Base-by-base conservation (phyloP, 2,113 vertebrate genomes). In the Aspidoscelis tigris region DNA sequence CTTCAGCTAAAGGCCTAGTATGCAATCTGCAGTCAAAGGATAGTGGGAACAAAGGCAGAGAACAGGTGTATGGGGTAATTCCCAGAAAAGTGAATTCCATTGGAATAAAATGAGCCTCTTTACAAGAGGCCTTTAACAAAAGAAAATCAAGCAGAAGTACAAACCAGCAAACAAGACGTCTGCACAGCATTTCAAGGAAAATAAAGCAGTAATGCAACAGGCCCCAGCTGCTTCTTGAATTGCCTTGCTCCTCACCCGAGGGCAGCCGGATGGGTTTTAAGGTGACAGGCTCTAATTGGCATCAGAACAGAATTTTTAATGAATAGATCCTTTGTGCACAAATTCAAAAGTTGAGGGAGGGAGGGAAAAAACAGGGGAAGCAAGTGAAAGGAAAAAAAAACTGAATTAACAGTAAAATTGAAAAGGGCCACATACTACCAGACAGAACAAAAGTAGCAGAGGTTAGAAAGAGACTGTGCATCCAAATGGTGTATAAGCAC, bases 31-130 rank as follows among this genome's bases (percentile, higher is more conserved):
- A 33, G 66, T 78, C 44, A 70, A 69, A 78, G 76, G 83, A 33
- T 68, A 24, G 83, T 4, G 50, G 69, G 65, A 73, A 84, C 33
- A 79, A 84, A 78, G 41, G 33, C 33, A 26, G 41, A 50, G 50
- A 73, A 71, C 76, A 64, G 68, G 83, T 84, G 76, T 68, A 43
- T 70, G 66, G 78, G 78, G 66, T n/a, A 71, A 8, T 50, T 71
- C 55, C 76, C 61, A 65, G 76, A 61, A 43, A 79, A 80, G 69
- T 44, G 2, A n/a, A 4, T 69, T 69, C 5, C 26, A 16, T 18
- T 61, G 58, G 58, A 61, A 61, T 61, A 61, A 61, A 61, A 61
- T 16, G 58, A 61, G 11, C 58, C 58, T 61, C 14, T 61, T 61
- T 61, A 61, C 58, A 61, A 20, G 58, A 61, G 58, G 58, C 16